A percentile compares a stretch with the other conserved stretches of the same genome.
phyloP scores from a whole-genome alignment of 2,888 invertebrate species.

The Lasioglossum calceatum region DNA sequence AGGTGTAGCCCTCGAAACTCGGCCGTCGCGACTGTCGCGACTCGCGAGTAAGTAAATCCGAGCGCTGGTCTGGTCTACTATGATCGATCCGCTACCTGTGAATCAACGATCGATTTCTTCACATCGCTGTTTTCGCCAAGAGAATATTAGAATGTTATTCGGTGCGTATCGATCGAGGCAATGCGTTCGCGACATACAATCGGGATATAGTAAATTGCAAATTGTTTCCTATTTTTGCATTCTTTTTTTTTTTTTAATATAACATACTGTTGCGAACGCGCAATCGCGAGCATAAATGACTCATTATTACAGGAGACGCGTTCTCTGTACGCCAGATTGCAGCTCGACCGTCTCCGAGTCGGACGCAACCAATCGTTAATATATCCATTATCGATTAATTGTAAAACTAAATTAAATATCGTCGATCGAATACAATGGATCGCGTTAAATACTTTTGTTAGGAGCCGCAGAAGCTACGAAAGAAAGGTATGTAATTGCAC shows the following conservation, averaged over 20 bases:
- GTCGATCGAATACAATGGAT: conserved; percentile 13
- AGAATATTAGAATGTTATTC: neutral
- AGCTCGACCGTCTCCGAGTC: conserved; percentile 4
- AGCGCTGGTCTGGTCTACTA: neutral
- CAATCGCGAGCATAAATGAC: conserved; percentile 8
- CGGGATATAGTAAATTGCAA: conserved; percentile 13
- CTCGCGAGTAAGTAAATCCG: too few relatives aligned
- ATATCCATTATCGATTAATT: conserved; percentile 8
- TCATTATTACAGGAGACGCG: neutral
- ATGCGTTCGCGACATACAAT: neutral
- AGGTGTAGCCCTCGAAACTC: too few relatives aligned
- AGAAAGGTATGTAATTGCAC: neutral
- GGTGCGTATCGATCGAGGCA: neutral
- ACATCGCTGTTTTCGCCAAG: neutral
- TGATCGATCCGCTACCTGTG: neutral
- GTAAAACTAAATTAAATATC: conserved; percentile 18
- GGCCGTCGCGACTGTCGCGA: too few relatives aligned
- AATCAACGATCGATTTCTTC: neutral
- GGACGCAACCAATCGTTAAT: conserved; percentile 13
- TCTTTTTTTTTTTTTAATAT: conserved; percentile 25
- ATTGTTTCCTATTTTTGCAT: conserved; percentile 10
- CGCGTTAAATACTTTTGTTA: conserved; percentile 16
- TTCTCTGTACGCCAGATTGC: conserved; percentile 1
- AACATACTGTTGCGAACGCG: conserved; percentile 40
- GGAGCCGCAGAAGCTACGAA: neutral